Conservation (phyloP, 2,888 invertebrate species). For the Meghimatium bilineatum region DNA sequence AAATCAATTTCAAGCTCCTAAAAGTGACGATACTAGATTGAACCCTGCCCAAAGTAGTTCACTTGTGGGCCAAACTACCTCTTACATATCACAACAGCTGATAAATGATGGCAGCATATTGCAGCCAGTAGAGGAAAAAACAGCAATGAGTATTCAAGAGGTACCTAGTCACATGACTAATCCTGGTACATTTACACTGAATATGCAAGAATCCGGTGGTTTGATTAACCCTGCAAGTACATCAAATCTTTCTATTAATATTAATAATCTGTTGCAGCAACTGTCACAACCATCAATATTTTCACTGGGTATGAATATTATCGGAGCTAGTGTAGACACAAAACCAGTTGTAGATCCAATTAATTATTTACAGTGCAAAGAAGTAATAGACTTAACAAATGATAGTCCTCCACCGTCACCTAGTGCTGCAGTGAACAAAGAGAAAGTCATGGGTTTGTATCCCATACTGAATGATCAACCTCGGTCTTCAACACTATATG, state of each 20-base stretch:
- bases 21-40: not conserved
- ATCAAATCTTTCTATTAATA: not conserved
- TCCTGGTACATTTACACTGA: not conserved
- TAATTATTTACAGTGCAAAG: slow-evolving; percentile 17
- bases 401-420: slow-evolving; percentile 28
- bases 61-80: not conserved
- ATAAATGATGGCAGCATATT: too few relatives aligned
- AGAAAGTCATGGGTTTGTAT: not conserved
- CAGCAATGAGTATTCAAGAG: not conserved
- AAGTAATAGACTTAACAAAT: slow-evolving; percentile 41
- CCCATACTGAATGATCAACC: not conserved
- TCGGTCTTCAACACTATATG: not conserved
- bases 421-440: not conserved
- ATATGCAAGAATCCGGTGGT: not conserved
- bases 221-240: not conserved
- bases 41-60: not conserved
- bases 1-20: not conserved
- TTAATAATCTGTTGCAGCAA: not conserved
- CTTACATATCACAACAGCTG: not conserved
- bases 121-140: not conserved
- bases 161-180: not conserved
- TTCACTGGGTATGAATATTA: not conserved
- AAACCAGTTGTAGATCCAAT: not conserved
- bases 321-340: not conserved
- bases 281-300: not conserved